Base-by-base conservation (phyloP, 2,888 invertebrate species). In the Tetragonula carbonaria region DNA sequence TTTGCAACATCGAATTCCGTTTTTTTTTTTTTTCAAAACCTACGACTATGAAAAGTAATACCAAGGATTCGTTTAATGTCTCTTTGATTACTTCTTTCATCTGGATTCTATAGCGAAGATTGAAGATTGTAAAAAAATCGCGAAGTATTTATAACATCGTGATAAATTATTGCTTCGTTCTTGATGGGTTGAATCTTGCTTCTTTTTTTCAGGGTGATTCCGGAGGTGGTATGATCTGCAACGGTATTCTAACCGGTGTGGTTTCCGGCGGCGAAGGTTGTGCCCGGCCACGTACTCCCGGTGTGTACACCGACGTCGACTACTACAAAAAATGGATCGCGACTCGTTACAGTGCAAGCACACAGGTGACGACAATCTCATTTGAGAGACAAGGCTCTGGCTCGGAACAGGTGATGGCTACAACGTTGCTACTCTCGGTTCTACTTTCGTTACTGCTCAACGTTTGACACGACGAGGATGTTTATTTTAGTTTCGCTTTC, bases 181-280 rank as follows among this genome's bases (percentile, higher is more conserved):
- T 45, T 45, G 0, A 8, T 1, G 45, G 2, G 8, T 21, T 57
- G 11, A n/a, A 57, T 11, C 11, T 57, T 59, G 2, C 23, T 66
- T 28, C 28, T 28, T 28, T 14, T 2, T n/a, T 38, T 14, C 21
- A 94, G 94, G 94, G 94, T 5, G 94, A 94, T 83, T 94, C 94
- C 0, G 94, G 94, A 4, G 94, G 94, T 33, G 92, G 93, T 1
- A 86, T 94, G 86, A 63, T 93, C 0, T 94, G 94, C 85, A 75
- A 87, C 4, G 90, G 90, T 5, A 3, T 67, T 18, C 33, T 94
- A 38, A 86, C 88, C 4, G 94, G 94, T 4, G 59, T 93, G 2
- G 93, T 94, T 74, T 94, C 94, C 2, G 91, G 92, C 18, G 94
- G 94, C 4, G 14, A 84, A 0, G 93, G 93, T 4, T 94, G 94